A percentile compares a stretch with the other conserved stretches of the same genome.
Conservation (phyloP, 2,797 vertebrate species). For the Pangasius macronema region DNA sequence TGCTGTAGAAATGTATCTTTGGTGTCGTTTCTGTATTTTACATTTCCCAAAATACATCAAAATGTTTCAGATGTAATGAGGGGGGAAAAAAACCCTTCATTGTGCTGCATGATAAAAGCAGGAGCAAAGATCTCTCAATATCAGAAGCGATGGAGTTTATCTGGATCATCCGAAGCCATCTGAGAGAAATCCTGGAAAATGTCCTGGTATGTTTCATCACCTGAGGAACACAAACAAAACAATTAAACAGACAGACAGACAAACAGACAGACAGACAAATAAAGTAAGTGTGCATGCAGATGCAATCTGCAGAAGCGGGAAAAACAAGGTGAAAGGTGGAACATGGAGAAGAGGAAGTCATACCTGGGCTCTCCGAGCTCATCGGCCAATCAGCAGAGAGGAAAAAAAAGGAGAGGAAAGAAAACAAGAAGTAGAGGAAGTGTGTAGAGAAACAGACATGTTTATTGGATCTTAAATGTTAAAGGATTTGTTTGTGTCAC, state of each 20-base stretch:
- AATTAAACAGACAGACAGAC: neutral
- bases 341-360: neutral
- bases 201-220: conserved; percentile 97
- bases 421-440: neutral
- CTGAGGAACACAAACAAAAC: conserved; percentile 66
- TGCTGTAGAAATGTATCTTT: neutral
- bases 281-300: neutral
- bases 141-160: conserved; percentile 94
- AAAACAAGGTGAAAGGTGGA: neutral
- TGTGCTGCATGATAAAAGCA: neutral
- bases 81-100: neutral
- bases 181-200: conserved; percentile 98
- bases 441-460: conserved; percentile 16
- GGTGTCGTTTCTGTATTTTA: neutral
- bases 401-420: neutral
- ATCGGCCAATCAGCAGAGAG: neutral
- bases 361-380: conserved; percentile 26
- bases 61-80: neutral
- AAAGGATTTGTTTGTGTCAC: neutral
- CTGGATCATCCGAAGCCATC: conserved; percentile 96
- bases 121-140: conserved; percentile 55
- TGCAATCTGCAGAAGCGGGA: neutral
- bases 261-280: neutral
- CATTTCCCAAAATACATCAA: neutral
- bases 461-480: conserved; percentile 34